These are phyloP conservation scores for Diplolepis rosae DNA, from an alignment of 2,888 invertebrate genomes.

Conservation along the genomic window DNA sequence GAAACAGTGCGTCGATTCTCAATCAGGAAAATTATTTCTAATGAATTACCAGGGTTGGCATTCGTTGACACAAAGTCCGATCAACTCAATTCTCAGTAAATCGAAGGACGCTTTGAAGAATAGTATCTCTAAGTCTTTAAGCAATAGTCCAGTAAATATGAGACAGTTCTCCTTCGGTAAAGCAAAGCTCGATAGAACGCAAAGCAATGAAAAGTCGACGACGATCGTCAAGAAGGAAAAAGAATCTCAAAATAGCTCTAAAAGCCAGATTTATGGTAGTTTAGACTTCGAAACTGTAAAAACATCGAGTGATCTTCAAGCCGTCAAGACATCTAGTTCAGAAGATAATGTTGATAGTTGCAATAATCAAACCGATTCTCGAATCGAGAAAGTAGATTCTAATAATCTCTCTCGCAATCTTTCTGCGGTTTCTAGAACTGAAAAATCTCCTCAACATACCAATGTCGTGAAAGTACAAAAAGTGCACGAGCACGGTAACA, in stretches of 20 bases:
- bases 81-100: slow-evolving; percentile 60
- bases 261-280: slow-evolving; percentile 1
- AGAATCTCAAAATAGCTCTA: slow-evolving; percentile 40
- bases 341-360: slow-evolving; percentile 12
- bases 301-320: background rate
- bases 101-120: slow-evolving; percentile 60
- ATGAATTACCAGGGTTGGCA: slow-evolving; percentile 55
- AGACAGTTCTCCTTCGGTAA: slow-evolving; percentile 53
- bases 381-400: slow-evolving; percentile 31
- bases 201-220: background rate
- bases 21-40: slow-evolving; percentile 15
- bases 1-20: slow-evolving; percentile 15
- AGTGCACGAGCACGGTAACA: slow-evolving; percentile 2
- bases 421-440: background rate
- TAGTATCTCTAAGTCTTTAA: slow-evolving; percentile 63
- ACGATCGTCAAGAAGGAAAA: slow-evolving; percentile 32
- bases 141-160: slow-evolving; percentile 62
- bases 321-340: background rate
- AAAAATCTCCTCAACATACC: slow-evolving; percentile 15
- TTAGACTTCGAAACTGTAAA: background rate
- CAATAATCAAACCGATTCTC: slow-evolving; percentile 30
- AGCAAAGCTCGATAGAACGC: slow-evolving; percentile 37
- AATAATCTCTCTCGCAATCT: background rate
- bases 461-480: slow-evolving; percentile 42
- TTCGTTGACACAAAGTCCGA: slow-evolving; percentile 59